Evolutionary conservation across 2,113 vertebrate genomes (phyloP), one percentile per base, ranked within the genome.

Genomic region (Hippocampus barbouri): DNA sequence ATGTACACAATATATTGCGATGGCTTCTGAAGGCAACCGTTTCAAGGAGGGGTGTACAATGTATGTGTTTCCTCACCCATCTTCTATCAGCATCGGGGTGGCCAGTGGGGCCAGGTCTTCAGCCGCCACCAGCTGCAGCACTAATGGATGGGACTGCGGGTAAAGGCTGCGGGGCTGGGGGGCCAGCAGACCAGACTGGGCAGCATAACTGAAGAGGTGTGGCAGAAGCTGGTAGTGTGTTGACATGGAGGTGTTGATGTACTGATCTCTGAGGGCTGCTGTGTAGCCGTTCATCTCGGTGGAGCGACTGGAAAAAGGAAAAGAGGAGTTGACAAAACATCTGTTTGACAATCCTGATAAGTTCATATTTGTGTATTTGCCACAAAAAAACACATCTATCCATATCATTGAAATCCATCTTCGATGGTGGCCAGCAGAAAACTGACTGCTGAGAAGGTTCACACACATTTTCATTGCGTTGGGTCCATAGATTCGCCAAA

Each of bases 51-150:
- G 59, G 14, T 34, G 21, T n/a, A 38, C 34, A 38, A 5, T 38
- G 27, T 0, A 11, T 34, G 3, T 2, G 12, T 12, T 0, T 0
- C 76, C 95, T 93, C 81, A 98, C 97, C 96, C 97, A 4, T 98
- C 97, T 86, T 98, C 97, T 5, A 98, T 97, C 71, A 98, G 93
- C 97, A 99, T 98, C 0, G 97, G 97, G 0, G 97, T 98, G 76
- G 92, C 85, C 4, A 99, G 84, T 0, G 96, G 96, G 68, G 96
- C 93, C 92, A 97, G 87, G 81, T 98, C 97, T 78, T 99, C 97
- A 0, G 97, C 97, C 0, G 95, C 94, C 81, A 99, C 89, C 75
- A 99, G 86, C 90, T 99, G 97, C 83, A 93, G 91, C 87, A 99
- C 95, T 57, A 99, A 90, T 2, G 94, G 91, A 78, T 96, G 96